Conservation (phyloP, 2,113 vertebrate genomes). For the Redunca redunca region DNA sequence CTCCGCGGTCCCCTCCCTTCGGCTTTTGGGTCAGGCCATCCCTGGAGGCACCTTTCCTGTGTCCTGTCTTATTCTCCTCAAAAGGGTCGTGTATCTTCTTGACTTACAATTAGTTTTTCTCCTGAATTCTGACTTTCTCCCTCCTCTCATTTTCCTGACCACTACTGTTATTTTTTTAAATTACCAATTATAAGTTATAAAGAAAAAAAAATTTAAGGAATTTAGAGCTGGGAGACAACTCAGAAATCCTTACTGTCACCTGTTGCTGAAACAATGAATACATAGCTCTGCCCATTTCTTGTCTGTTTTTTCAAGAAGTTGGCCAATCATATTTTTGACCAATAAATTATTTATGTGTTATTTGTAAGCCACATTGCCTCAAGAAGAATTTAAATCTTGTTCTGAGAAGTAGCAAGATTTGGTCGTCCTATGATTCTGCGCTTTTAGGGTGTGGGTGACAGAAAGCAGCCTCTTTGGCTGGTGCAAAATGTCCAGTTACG, state of each 20-base stretch:
- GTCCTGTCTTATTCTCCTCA: background rate
- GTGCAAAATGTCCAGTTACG: background rate
- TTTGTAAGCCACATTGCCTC: background rate
- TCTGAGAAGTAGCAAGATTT: background rate
- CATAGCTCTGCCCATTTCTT: background rate
- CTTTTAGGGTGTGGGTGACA: background rate
- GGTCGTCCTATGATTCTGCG: background rate
- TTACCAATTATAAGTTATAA: background rate
- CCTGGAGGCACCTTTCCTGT: no score
- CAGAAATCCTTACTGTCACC: background rate
- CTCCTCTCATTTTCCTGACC: background rate
- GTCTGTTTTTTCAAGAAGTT: background rate
- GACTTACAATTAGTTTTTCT: background rate
- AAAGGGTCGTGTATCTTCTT: background rate
- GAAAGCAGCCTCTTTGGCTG: background rate
- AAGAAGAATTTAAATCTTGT: background rate
- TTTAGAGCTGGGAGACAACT: background rate
- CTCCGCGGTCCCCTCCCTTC: rapidly evolving
- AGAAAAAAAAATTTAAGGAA: background rate
- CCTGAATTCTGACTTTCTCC: background rate
- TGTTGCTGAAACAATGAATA: background rate
- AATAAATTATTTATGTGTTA: background rate
- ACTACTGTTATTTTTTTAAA: background rate
- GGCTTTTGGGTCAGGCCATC: no score
- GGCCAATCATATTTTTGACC: background rate